phyloP scores from a whole-genome alignment of 2,797 vertebrate genomes.

The Hydrolagus colliei region DNA sequence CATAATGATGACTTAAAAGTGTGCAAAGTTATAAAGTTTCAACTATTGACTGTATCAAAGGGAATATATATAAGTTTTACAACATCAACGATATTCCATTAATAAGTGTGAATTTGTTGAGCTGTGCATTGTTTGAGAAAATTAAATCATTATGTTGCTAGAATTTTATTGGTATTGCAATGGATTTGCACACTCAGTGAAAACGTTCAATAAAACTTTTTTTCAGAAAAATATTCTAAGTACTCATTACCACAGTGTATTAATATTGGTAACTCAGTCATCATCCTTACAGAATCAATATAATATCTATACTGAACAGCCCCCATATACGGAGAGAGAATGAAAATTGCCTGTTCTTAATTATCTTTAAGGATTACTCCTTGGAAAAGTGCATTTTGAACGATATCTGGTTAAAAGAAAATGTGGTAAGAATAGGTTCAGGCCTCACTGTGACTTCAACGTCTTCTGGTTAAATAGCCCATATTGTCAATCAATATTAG shows the following conservation, averaged over 20 bases:
- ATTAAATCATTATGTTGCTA: neutral
- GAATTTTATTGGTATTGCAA: neutral
- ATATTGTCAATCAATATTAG: too few species aligned
- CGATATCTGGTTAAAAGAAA: too few species aligned
- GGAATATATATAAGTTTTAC: neutral
- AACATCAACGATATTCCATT: neutral
- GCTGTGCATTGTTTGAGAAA: neutral
- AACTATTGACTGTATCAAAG: neutral
- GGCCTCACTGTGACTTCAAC: too few species aligned
- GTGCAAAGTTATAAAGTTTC: neutral
- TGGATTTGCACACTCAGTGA: neutral
- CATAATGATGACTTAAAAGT: neutral
- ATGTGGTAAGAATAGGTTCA: too few species aligned
- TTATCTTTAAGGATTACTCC: too few species aligned
- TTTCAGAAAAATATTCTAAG: neutral
- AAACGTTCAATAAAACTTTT: neutral
- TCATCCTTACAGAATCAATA: too few species aligned
- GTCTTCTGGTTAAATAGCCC: too few species aligned
- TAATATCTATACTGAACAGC: too few species aligned
- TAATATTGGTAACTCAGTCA: neutral
- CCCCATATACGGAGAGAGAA: too few species aligned
- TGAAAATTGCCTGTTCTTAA: too few species aligned
- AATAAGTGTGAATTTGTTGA: neutral
- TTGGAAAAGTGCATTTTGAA: too few species aligned
- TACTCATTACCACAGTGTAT: neutral